Percentiles rank a stretch among this genome's conserved stretches.
phyloP scores from a whole-genome alignment of 2,888 invertebrate species.

The Pachycephus smyrnensis region DNA sequence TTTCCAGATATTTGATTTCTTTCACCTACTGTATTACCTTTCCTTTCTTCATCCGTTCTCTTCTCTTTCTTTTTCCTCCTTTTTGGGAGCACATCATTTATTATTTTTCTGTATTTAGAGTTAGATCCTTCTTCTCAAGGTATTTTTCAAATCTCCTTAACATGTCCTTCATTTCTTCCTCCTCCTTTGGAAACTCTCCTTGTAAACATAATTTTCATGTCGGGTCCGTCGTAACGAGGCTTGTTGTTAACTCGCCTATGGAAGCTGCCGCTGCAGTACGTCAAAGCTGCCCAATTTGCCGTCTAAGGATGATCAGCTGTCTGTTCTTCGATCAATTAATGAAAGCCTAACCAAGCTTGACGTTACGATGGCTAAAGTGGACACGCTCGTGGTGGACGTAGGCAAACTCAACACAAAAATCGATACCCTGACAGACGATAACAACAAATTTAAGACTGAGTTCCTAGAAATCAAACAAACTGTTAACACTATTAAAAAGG shows the following conservation, averaged over 20 bases:
- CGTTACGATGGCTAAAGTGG: not conserved
- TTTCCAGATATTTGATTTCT: constrained; percentile 29
- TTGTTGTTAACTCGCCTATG: not conserved
- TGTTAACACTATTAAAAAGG: not conserved
- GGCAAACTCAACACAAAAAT: not conserved
- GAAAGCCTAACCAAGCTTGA: not conserved
- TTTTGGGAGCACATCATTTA: too few species aligned
- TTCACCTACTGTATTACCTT: not conserved
- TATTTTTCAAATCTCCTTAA: too few species aligned
- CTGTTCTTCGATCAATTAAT: too few species aligned
- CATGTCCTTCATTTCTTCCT: too few species aligned
- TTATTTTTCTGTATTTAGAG: too few species aligned
- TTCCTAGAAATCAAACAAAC: not conserved
- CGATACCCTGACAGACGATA: not conserved
- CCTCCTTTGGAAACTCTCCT: too few species aligned
- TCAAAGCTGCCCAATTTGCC: not conserved
- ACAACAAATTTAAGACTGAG: not conserved
- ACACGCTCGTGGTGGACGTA: not conserved
- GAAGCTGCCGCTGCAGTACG: constrained; percentile 2
- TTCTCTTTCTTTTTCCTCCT: too few species aligned
- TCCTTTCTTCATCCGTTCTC: too few species aligned
- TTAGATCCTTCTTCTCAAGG: too few species aligned
- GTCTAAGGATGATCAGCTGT: too few species aligned
- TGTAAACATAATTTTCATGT: not conserved
- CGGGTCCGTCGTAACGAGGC: not conserved